Evolutionary conservation across 2,888 invertebrate genomes (phyloP).

Genomic region (Cabera pusaria): DNA sequence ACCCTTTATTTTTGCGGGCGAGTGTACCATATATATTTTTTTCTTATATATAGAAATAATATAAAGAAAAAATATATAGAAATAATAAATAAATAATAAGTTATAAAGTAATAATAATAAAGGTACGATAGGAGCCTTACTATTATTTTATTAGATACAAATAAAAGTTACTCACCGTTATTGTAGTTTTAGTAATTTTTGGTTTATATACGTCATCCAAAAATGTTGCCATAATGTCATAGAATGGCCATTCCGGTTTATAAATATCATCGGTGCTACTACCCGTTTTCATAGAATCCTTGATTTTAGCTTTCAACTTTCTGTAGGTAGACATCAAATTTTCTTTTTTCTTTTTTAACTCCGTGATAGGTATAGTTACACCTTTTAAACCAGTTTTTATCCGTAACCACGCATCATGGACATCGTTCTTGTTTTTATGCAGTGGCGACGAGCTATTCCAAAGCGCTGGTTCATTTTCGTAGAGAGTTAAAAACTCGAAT

Average conservation of each 20-base stretch:
- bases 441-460: constrained; percentile 12
- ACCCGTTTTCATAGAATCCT: constrained; percentile 1
- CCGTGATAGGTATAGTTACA: constrained; percentile 6
- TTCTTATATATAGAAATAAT: too few species aligned
- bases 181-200: constrained; percentile 14
- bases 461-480: constrained; percentile 7
- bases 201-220: constrained; percentile 9
- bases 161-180: too few species aligned
- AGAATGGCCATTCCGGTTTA: constrained; percentile 11
- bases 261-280: constrained; percentile 6
- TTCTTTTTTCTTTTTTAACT: constrained; percentile 10
- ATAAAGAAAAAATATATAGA: too few species aligned
- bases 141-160: not conserved
- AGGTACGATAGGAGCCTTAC: too few species aligned
- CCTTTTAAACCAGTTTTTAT: constrained; percentile 7
- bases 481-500: constrained; percentile 1
- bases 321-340: constrained; percentile 14
- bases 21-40: too few species aligned
- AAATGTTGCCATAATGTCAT: constrained; percentile 7
- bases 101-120: too few species aligned
- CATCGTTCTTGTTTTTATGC: constrained; percentile 7
- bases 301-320: constrained; percentile 5
- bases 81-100: too few species aligned
- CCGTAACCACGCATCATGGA: constrained; percentile 8
- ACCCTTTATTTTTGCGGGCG: too few species aligned